Conservation (phyloP, 2,797 vertebrate genomes). For the Ceryle rudis region DNA sequence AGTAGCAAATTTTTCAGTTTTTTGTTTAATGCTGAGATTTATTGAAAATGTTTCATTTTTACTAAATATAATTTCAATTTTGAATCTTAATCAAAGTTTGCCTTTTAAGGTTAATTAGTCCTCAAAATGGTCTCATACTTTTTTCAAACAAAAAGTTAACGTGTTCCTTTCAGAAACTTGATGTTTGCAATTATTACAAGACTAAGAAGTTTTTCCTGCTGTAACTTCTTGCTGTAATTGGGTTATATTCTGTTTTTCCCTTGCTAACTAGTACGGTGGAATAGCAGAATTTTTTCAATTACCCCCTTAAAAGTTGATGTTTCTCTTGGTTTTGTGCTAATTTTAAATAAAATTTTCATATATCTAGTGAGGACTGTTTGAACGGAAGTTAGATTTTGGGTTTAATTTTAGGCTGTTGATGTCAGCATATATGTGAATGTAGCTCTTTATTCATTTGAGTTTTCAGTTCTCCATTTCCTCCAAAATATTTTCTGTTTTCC, state of each 20-base stretch:
- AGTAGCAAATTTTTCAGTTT: slow-evolving; percentile 8
- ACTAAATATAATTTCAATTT: background rate
- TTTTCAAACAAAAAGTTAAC: background rate
- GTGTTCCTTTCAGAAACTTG: background rate
- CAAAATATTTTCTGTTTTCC: background rate
- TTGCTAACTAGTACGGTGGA: background rate
- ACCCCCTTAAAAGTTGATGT: background rate
- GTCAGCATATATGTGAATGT: background rate
- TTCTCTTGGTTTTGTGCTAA: background rate
- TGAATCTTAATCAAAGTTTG: background rate
- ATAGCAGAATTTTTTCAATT: background rate
- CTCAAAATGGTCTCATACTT: background rate
- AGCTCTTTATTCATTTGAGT: background rate
- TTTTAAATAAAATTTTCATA: background rate
- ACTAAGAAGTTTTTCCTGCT: background rate
- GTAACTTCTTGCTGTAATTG: background rate
- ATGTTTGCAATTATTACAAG: background rate
- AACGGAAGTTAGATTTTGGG: background rate
- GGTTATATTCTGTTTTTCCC: background rate
- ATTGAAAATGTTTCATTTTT: slow-evolving; percentile 4
- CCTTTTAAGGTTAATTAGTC: background rate
- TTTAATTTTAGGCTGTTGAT: background rate
- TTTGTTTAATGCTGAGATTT: slow-evolving; percentile 3
- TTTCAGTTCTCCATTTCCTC: background rate
- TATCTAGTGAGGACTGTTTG: background rate